A percentile compares a stretch with the other conserved stretches of the same genome.
Conservation (phyloP, 1,140 invertebrate genomes). For the Chionoecetes opilio region DNA sequence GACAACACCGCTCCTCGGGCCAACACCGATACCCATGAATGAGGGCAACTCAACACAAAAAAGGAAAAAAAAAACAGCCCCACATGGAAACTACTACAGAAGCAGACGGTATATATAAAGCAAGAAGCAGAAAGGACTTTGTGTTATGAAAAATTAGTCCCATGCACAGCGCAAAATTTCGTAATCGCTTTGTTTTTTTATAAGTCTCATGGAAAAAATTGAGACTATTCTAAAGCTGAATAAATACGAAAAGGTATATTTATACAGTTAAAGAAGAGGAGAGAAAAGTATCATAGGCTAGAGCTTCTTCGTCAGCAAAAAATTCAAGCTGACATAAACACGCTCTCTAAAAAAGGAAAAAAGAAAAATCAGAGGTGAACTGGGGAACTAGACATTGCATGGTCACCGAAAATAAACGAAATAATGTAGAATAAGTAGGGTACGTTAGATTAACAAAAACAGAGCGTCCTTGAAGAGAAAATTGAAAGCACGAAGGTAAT, state of each 20-base stretch:
- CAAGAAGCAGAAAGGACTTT: not conserved
- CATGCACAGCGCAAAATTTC: not conserved
- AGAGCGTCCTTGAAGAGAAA: conserved; percentile 1
- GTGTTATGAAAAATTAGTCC: not conserved
- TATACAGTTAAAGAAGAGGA: not conserved
- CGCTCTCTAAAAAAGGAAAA: not conserved
- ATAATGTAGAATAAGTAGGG: not conserved
- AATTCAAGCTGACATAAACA: not conserved
- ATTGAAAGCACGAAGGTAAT: not conserved
- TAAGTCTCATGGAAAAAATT: conserved; percentile 22
- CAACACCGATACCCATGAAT: conserved; percentile 6
- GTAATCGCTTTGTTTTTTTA: not conserved
- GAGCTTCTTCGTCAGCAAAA: conserved; percentile 17
- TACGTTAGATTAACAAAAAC: not conserved
- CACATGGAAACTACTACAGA: not conserved
- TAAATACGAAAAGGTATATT: not conserved
- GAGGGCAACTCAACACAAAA: not conserved
- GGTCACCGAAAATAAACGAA: not conserved
- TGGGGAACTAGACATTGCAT: too few relatives aligned
- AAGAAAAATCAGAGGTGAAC: too few relatives aligned
- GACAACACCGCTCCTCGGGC: conserved; percentile 22
- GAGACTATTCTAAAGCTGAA: not conserved
- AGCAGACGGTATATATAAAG: not conserved
- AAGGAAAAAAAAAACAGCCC: not conserved
- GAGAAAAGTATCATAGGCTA: not conserved